Percentiles rank a stretch among this genome's conserved stretches.
Evolutionary conservation across 1,140 invertebrate genomes (phyloP).

Genomic region (Orius insidiosus): DNA sequence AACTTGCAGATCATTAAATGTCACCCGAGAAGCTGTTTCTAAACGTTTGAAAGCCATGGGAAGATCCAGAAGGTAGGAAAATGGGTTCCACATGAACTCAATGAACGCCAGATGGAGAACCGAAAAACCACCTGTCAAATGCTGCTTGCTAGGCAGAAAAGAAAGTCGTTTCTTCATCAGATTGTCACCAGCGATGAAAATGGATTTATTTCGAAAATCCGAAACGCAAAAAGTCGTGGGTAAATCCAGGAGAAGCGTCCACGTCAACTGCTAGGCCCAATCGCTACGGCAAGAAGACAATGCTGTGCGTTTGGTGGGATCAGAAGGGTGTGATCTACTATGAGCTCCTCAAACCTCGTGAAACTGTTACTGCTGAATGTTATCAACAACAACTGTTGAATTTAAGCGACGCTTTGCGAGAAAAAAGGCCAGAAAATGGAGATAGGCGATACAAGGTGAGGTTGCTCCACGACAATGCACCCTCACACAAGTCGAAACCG

Average conservation of each 20-base stretch:
- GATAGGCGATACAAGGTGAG: slow-evolving; percentile 12
- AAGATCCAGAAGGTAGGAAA: no score
- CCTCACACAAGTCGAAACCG: slow-evolving; percentile 4
- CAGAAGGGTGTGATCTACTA: slow-evolving; percentile 23
- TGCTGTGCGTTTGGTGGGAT: slow-evolving; percentile 24
- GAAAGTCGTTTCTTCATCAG: slow-evolving; percentile 21
- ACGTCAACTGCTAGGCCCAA: slow-evolving; percentile 19
- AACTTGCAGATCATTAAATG: no score
- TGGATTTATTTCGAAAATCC: slow-evolving; percentile 13
- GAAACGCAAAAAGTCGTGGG: slow-evolving; percentile 19
- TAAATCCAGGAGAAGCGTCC: slow-evolving; percentile 13
- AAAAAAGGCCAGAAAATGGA: background rate
- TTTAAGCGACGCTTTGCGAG: background rate
- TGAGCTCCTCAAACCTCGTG: slow-evolving; percentile 18
- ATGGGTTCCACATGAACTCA: slow-evolving; percentile 13
- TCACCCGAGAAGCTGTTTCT: background rate
- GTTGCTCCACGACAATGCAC: slow-evolving; percentile 17
- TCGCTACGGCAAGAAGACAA: slow-evolving; percentile 14
- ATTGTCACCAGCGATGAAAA: slow-evolving; percentile 19
- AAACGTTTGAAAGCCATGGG: background rate
- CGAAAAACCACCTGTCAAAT: slow-evolving; percentile 19
- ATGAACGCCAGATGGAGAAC: slow-evolving; percentile 16
- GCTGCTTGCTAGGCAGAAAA: slow-evolving; percentile 21
- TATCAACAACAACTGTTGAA: background rate
- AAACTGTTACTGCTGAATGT: background rate